A percentile compares a stretch with the other conserved stretches of the same genome.
Evolutionary conservation across 2,797 vertebrate genomes (phyloP).

Genomic region (Rhinichthys osculus): DNA sequence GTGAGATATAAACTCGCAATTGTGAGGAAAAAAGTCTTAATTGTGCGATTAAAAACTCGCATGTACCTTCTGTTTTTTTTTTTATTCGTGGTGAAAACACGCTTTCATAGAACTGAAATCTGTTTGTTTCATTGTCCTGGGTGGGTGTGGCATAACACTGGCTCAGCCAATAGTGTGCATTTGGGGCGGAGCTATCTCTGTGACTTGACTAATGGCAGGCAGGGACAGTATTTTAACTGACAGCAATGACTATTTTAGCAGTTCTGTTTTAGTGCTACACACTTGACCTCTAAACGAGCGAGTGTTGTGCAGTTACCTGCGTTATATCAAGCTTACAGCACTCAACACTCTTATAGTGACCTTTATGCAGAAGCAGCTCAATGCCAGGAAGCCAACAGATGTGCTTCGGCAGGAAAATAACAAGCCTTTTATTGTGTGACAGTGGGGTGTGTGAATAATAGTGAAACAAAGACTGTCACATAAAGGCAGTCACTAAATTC

Average conservation of each 20-base stretch:
- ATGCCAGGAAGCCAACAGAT: conserved; percentile 20
- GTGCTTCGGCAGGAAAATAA: conserved; percentile 14
- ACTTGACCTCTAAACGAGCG: not conserved
- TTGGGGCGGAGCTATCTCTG: not conserved
- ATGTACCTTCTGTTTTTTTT: not conserved
- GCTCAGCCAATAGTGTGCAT: not conserved
- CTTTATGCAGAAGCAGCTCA: not conserved
- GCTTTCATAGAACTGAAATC: not conserved
- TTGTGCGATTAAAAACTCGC: no score
- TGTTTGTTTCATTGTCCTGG: not conserved
- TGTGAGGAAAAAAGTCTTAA: not conserved
- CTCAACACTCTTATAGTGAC: not conserved
- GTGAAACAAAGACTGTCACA: not conserved
- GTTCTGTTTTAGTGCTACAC: not conserved
- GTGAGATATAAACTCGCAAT: no score
- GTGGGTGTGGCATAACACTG: not conserved
- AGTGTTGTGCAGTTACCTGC: not conserved
- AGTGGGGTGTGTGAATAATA: not conserved
- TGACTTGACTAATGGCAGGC: not conserved
- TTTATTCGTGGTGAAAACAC: not conserved
- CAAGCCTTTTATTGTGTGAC: not conserved
- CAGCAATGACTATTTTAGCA: not conserved
- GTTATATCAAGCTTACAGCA: not conserved
- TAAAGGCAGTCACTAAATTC: not conserved
- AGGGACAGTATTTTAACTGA: not conserved